Conservation (phyloP, 2,113 vertebrate species). For the Lathamus discolor region DNA sequence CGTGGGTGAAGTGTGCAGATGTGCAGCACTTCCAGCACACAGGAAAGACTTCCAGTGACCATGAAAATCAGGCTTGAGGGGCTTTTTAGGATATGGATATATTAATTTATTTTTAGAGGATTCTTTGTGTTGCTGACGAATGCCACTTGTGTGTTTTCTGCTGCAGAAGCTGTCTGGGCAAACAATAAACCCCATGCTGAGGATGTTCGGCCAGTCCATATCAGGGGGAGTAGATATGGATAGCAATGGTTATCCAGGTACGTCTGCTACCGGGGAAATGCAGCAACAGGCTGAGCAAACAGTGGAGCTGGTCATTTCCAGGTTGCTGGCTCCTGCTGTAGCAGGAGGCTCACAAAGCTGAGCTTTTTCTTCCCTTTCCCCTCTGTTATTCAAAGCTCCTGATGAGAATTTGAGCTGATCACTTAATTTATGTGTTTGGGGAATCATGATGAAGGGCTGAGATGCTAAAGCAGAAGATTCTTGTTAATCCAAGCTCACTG, state of each 20-base stretch:
- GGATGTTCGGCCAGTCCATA: constrained; percentile 98
- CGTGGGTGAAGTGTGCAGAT: neutral
- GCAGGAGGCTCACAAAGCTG: neutral
- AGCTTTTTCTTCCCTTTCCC: neutral
- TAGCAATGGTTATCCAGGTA: constrained; percentile 94
- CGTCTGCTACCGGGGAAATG: neutral
- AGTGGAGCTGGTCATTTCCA: neutral
- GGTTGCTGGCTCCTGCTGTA: neutral
- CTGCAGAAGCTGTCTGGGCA: constrained; percentile 88
- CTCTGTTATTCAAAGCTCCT: neutral
- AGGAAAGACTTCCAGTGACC: neutral
- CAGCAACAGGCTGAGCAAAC: neutral
- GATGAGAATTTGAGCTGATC: neutral
- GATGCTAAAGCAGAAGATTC: neutral
- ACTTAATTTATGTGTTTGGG: neutral
- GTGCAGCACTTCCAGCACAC: neutral
- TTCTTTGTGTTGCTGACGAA: neutral
- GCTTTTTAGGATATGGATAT: too few species aligned
- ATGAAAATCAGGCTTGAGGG: neutral
- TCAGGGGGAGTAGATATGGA: constrained; percentile 97
- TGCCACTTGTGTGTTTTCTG: constrained; percentile 19
- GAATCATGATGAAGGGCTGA: neutral
- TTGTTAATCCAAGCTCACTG: neutral
- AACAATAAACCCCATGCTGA: constrained; percentile 82
- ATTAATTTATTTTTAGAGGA: neutral